Evolutionary conservation across 2,113 vertebrate genomes (phyloP).

Genomic region (Oreochromis tanganicae): DNA sequence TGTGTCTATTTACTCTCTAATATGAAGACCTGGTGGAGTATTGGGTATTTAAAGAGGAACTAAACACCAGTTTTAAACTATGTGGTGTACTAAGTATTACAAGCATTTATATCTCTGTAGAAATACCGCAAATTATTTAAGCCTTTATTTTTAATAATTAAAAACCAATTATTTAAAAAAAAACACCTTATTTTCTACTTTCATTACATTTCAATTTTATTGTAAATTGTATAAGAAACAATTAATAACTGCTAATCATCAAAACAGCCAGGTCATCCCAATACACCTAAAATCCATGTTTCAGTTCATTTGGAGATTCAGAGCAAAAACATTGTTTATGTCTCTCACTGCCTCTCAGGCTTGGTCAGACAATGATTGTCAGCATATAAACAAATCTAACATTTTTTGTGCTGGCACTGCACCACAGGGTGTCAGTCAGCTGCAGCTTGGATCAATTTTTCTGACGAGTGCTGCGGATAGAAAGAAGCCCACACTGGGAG

Average conservation of each 20-base stretch:
- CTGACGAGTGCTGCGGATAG: constrained; percentile 16
- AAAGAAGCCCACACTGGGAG: constrained; percentile 42
- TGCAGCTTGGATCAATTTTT: constrained; percentile 38
- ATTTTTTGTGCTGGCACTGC: constrained; percentile 18
- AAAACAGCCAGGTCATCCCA: not conserved
- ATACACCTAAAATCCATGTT: not conserved
- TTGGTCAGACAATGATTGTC: constrained; percentile 47
- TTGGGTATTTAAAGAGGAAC: not conserved
- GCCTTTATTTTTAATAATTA: not conserved
- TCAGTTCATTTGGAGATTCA: not conserved
- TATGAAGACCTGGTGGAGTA: not conserved
- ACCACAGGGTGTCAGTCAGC: constrained; percentile 53
- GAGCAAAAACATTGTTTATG: constrained; percentile 20
- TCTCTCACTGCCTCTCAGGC: not conserved
- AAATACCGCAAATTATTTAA: not conserved
- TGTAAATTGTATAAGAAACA: not conserved
- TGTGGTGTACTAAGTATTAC: not conserved
- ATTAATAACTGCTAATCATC: not conserved
- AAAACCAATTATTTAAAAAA: not conserved
- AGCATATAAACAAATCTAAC: constrained; percentile 57
- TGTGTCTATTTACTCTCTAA: not conserved
- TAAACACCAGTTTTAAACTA: not conserved
- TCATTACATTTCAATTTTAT: not conserved
- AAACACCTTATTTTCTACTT: not conserved
- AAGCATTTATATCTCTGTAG: not conserved